A percentile compares a stretch with the other conserved stretches of the same genome.
Conservation (phyloP, 2,113 vertebrate species). For the Crotophaga sulcirostris region DNA sequence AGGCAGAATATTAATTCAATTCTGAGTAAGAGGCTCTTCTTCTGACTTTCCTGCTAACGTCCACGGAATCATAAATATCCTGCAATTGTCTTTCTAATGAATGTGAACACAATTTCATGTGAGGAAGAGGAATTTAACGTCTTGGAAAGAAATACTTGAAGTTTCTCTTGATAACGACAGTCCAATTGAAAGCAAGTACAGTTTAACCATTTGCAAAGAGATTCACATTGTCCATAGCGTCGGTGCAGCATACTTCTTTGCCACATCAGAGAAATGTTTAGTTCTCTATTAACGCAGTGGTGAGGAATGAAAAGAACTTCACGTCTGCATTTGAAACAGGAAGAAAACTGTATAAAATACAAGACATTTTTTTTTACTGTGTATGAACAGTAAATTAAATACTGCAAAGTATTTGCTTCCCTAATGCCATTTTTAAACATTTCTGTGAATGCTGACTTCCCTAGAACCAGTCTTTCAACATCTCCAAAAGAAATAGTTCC, state of each 20-base stretch:
- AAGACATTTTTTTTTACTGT: background rate
- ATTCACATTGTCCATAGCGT: background rate
- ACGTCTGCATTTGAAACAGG: background rate
- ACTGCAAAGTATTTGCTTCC: background rate
- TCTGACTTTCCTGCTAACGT: background rate
- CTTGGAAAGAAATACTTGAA: background rate
- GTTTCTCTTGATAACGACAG: background rate
- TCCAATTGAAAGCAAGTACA: background rate
- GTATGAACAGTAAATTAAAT: background rate
- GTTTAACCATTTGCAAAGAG: background rate
- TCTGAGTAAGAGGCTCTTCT: background rate
- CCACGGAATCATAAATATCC: background rate
- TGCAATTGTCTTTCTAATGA: background rate
- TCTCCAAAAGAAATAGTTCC: background rate
- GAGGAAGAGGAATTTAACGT: background rate
- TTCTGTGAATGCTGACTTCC: background rate
- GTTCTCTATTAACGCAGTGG: background rate
- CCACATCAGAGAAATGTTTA: background rate
- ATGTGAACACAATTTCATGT: background rate
- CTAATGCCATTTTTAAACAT: background rate
- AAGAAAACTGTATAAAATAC: background rate
- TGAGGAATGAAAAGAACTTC: slow-evolving; percentile 30
- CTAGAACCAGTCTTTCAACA: background rate
- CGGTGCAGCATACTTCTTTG: background rate
- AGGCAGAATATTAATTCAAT: background rate